phyloP scores from a whole-genome alignment of 53 echinoderm and acorn worm species.

The Mesocentrotus franciscanus region DNA sequence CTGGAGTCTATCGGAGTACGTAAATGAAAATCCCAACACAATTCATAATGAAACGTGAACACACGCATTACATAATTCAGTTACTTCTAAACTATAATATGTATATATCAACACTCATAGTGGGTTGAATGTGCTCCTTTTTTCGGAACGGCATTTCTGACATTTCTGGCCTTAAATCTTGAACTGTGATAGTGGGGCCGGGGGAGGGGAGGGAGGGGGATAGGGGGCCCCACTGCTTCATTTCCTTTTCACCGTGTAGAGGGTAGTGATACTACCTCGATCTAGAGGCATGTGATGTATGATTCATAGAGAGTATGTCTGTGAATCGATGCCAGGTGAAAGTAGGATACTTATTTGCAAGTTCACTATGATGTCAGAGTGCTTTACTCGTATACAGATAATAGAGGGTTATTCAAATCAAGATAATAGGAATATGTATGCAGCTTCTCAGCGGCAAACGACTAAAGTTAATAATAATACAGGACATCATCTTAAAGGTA shows the following conservation, averaged over 20 bases:
- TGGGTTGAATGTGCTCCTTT: too few relatives aligned
- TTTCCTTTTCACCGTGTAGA: not conserved
- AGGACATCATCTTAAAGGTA: too few relatives aligned
- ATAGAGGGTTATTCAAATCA: not conserved
- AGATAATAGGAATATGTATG: not conserved
- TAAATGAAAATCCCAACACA: too few relatives aligned
- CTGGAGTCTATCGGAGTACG: too few relatives aligned
- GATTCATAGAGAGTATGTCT: slow-evolving; percentile 21
- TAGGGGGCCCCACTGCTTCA: not conserved
- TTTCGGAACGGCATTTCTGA: too few relatives aligned
- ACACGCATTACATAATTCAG: too few relatives aligned
- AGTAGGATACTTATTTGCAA: not conserved
- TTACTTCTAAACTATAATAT: too few relatives aligned
- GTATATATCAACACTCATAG: too few relatives aligned
- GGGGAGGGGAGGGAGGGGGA: not conserved
- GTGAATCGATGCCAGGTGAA: slow-evolving; percentile 10
- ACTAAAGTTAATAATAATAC: too few relatives aligned
- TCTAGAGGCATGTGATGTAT: not conserved
- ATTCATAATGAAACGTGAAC: too few relatives aligned
- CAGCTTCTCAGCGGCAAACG: too few relatives aligned
- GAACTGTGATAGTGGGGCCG: not conserved
- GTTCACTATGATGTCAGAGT: not conserved
- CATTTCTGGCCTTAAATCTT: not conserved
- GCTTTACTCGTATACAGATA: not conserved
- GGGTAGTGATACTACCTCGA: not conserved